Percentiles rank a stretch among this genome's conserved stretches.
Conservation (phyloP, 2,797 vertebrate species). For the Octomys mimax region DNA sequence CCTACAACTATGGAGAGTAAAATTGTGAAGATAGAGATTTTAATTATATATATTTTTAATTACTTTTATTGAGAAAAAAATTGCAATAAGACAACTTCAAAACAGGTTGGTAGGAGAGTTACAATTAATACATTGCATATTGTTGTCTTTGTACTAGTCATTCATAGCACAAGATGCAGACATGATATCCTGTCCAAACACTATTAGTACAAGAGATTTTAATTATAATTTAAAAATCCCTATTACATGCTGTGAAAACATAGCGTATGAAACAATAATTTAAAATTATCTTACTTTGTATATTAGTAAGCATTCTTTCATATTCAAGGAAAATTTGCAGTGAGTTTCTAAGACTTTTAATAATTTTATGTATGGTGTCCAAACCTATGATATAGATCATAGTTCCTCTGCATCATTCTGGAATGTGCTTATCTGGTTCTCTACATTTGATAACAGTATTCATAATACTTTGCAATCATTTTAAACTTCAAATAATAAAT, state of each 20-base stretch:
- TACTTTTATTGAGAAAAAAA: too few relatives aligned
- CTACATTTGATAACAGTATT: not conserved
- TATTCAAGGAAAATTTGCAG: not conserved
- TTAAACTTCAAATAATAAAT: not conserved
- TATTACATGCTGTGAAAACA: not conserved
- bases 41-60: not conserved
- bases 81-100: too few relatives aligned
- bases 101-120: too few relatives aligned
- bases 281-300: not conserved
- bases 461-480: not conserved
- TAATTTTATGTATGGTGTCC: not conserved
- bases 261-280: not conserved
- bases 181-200: too few relatives aligned
- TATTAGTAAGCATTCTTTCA: conserved; percentile 14
- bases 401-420: conserved; percentile 4
- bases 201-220: too few relatives aligned
- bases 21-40: not conserved
- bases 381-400: not conserved
- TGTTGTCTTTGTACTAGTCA: too few relatives aligned
- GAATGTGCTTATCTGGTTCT: not conserved
- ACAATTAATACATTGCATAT: too few relatives aligned
- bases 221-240: not conserved
- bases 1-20: not conserved
- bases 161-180: too few relatives aligned
- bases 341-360: not conserved